A percentile compares a stretch with the other conserved stretches of the same genome.
Conservation (phyloP, 1,140 invertebrate species). For the Drosophila miranda region DNA sequence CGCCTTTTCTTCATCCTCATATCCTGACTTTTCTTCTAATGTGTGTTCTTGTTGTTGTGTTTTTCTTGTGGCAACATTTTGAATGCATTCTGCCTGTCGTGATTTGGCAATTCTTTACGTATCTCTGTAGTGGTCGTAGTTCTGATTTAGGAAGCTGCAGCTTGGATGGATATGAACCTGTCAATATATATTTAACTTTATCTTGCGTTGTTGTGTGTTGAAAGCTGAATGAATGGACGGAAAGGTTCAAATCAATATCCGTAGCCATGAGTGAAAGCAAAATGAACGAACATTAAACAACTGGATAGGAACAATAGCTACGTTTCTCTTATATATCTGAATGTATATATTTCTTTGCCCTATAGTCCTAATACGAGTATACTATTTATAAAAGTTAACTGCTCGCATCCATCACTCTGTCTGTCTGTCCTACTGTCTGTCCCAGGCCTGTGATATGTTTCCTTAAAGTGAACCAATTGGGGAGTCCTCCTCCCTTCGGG, state of each 20-base stretch:
- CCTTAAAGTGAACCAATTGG: conserved; percentile 31
- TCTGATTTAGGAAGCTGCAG: conserved; percentile 47
- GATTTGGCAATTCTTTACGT: conserved; percentile 49
- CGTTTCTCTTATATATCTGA: conserved; percentile 9
- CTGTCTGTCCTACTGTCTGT: conserved; percentile 8
- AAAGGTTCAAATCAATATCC: conserved; percentile 72
- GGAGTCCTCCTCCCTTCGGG: neutral
- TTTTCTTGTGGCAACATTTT: conserved; percentile 65
- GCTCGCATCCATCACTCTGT: conserved; percentile 24
- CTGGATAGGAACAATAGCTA: conserved; percentile 68
- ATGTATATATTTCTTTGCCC: conserved; percentile 1
- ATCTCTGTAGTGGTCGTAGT: conserved; percentile 37
- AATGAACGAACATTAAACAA: conserved; percentile 27
- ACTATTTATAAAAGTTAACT: conserved; percentile 42
- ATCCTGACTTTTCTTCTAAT: conserved; percentile 6
- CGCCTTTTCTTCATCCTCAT: conserved; percentile 35
- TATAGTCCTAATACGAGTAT: conserved; percentile 8
- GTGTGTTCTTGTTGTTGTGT: conserved; percentile 14
- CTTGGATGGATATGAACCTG: conserved; percentile 51
- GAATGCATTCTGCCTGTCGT: conserved; percentile 54
- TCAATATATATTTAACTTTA: conserved; percentile 25
- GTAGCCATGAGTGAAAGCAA: conserved; percentile 37
- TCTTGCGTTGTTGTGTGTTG: conserved; percentile 23
- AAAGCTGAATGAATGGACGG: conserved; percentile 73
- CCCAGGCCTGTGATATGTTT: conserved; percentile 62